Evolutionary conservation across 2,113 vertebrate species (phyloP).

Genomic region (Anser brachyrhynchus): DNA sequence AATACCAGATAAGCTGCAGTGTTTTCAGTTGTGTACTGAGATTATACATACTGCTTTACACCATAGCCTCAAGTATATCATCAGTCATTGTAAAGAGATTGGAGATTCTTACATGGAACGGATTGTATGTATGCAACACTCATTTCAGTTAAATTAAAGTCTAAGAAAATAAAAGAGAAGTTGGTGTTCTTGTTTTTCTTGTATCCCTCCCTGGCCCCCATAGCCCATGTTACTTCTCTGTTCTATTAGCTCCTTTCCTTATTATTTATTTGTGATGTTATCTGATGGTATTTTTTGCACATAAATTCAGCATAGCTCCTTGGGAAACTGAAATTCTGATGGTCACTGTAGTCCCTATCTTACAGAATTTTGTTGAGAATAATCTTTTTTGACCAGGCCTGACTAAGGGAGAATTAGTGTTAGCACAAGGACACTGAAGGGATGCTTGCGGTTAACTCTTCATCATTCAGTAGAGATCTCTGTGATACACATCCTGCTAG

Average conservation of each 20-base stretch:
- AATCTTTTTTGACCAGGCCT: not conserved
- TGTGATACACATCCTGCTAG: not conserved
- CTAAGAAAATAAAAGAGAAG: not conserved
- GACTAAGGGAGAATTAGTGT: not conserved
- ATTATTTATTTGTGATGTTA: not conserved
- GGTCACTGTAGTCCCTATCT: not conserved
- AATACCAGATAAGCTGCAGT: not conserved
- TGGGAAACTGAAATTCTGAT: not conserved
- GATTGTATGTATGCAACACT: not conserved
- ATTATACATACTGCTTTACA: not conserved
- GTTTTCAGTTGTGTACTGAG: not conserved
- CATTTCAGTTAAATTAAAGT: not conserved
- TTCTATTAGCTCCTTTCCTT: not conserved
- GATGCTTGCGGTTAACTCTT: not conserved
- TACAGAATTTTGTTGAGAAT: not conserved
- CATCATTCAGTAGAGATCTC: not conserved
- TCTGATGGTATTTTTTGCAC: not conserved
- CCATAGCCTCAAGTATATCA: not conserved
- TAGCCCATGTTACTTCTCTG: not conserved
- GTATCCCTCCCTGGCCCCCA: accelerated
- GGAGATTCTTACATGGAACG: not conserved
- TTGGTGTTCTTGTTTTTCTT: not conserved
- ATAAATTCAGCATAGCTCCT: not conserved
- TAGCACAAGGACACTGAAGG: not conserved
- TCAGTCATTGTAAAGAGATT: not conserved